Conservation (phyloP, 2,888 invertebrate species). For the Netelia fuscicornis region DNA sequence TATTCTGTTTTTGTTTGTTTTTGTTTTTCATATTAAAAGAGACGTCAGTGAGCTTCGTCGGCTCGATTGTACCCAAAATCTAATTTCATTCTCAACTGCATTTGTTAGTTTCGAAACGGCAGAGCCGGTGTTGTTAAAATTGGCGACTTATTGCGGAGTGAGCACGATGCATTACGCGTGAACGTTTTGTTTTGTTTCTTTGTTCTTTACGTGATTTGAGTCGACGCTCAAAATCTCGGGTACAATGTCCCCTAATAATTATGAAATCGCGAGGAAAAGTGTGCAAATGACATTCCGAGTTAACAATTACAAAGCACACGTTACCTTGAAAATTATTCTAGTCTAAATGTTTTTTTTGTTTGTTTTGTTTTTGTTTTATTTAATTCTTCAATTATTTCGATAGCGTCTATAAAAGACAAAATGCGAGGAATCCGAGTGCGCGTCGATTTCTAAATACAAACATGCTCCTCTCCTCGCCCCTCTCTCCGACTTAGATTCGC, state of each 20-base stretch:
- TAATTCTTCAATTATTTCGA: not conserved
- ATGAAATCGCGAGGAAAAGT: slow-evolving; percentile 68
- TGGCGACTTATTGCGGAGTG: slow-evolving; percentile 71
- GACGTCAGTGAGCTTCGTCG: slow-evolving; percentile 3
- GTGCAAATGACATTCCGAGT: slow-evolving; percentile 70
- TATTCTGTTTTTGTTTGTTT: not conserved
- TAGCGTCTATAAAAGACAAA: slow-evolving; percentile 74
- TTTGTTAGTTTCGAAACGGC: slow-evolving; percentile 47
- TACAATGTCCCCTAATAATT: not conserved
- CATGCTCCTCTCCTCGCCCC: not conserved
- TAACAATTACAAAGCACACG: slow-evolving; percentile 74
- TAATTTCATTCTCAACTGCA: slow-evolving; percentile 22
- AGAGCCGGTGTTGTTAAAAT: slow-evolving; percentile 50
- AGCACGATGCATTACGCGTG: slow-evolving; percentile 64
- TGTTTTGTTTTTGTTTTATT: too few relatives aligned
- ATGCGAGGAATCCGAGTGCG: slow-evolving; percentile 68
- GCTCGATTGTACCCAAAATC: slow-evolving; percentile 12
- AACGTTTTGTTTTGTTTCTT: slow-evolving; percentile 31
- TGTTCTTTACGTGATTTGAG: slow-evolving; percentile 37
- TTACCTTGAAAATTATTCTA: slow-evolving; percentile 75
- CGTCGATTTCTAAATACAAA: not conserved
- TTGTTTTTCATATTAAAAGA: slow-evolving; percentile 12
- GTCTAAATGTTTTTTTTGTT: slow-evolving; percentile 72
- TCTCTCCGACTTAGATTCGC: slow-evolving; percentile 19
- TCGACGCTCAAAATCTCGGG: slow-evolving; percentile 12